Conservation (phyloP, 1,140 invertebrate genomes). For the Ridgeia piscesae region DNA sequence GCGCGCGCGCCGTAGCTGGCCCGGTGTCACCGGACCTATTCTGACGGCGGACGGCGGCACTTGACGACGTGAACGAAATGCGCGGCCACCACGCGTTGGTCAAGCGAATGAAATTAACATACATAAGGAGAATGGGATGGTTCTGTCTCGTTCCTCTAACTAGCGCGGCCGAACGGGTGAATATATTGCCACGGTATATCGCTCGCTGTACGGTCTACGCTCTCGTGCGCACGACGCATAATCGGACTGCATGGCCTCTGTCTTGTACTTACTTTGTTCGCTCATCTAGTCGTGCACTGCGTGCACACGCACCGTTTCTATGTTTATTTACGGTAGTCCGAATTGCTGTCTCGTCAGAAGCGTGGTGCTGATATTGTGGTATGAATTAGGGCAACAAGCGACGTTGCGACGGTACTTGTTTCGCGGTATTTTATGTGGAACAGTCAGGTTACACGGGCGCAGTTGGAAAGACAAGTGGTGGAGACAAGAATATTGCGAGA, state of each 20-base stretch:
- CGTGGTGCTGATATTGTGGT: too few species aligned
- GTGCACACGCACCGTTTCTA: not conserved
- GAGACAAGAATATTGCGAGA: not conserved
- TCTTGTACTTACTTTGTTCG: not conserved
- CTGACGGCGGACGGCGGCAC: not conserved
- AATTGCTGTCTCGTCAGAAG: too few species aligned
- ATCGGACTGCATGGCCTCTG: not conserved
- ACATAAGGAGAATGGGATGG: not conserved
- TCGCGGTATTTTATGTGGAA: too few species aligned
- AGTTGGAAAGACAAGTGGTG: not conserved
- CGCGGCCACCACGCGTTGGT: not conserved
- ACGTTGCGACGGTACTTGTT: too few species aligned
- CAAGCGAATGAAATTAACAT: not conserved
- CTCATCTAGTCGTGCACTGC: not conserved
- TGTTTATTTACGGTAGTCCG: too few species aligned
- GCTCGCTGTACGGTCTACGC: not conserved
- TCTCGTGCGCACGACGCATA: not conserved
- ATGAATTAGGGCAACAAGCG: too few species aligned
- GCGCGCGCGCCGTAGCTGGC: not conserved
- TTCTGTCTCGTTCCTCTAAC: not conserved
- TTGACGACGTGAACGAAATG: not conserved
- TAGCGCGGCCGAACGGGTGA: not conserved
- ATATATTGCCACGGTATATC: not conserved
- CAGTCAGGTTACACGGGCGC: not conserved
- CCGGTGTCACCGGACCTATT: not conserved